phyloP scores from a whole-genome alignment of 2,888 invertebrate species.

The Pheosia tremula region DNA sequence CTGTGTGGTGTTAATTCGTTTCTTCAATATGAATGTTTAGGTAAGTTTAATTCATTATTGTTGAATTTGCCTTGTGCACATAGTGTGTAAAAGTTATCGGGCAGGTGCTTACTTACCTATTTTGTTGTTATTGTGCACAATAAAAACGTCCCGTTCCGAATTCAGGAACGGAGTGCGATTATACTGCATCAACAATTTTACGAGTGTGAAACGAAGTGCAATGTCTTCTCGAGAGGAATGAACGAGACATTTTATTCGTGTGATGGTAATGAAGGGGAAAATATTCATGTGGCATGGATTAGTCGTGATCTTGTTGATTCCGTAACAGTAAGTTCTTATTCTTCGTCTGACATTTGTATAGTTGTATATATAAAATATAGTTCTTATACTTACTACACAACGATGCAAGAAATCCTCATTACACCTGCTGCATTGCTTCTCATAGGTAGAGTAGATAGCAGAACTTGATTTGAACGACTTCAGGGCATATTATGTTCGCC shows the following conservation, averaged over 20 bases:
- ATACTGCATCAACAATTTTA: constrained; percentile 7
- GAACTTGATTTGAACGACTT: too few species aligned
- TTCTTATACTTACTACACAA: too few species aligned
- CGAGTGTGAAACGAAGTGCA: neutral
- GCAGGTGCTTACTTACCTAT: neutral
- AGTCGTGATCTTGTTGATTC: neutral
- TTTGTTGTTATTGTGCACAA: neutral
- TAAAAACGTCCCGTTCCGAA: constrained; percentile 1
- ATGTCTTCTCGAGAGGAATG: constrained; percentile 11
- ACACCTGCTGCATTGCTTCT: too few species aligned
- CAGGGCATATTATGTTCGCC: too few species aligned
- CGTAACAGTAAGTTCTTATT: neutral
- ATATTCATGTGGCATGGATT: neutral
- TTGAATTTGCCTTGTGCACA: neutral
- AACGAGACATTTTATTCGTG: constrained; percentile 2
- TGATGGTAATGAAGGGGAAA: constrained; percentile 27
- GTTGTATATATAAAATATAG: too few species aligned
- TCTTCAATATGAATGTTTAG: constrained; percentile 5
- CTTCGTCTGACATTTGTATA: too few species aligned
- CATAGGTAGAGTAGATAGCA: too few species aligned
- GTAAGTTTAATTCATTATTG: constrained; percentile 5
- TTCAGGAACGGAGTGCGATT: neutral
- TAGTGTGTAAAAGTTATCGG: neutral
- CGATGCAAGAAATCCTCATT: too few species aligned
- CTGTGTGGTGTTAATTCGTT: constrained; percentile 11